These are phyloP conservation scores for Muscina levida DNA, from an alignment of 2,888 invertebrate species.

Conservation along the genomic window DNA sequence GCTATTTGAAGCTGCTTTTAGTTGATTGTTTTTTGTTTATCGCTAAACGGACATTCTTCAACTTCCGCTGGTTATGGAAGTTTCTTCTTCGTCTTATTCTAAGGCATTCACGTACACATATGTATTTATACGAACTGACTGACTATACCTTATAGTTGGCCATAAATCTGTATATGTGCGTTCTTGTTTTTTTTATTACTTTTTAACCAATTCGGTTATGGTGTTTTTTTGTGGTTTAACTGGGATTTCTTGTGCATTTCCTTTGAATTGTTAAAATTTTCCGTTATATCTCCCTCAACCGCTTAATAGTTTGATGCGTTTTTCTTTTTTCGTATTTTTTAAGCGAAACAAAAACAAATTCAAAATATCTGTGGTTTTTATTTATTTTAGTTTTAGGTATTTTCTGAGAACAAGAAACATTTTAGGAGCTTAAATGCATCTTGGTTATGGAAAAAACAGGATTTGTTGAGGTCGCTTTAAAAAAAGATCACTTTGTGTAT, in stretches of 20 bases:
- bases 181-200: neutral
- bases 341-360: no score
- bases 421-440: no score
- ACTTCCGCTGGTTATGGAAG: constrained; percentile 18
- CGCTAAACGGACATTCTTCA: constrained; percentile 31
- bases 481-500: no score
- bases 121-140: constrained; percentile 4
- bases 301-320: constrained; percentile 1
- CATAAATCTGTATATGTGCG: neutral
- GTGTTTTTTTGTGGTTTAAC: constrained; percentile 36
- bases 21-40: constrained; percentile 38
- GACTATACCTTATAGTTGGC: no score
- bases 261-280: constrained; percentile 11
- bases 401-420: no score
- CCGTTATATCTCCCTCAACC: constrained; percentile 2
- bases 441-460: no score
- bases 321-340: neutral
- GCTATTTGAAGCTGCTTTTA: neutral
- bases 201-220: constrained; percentile 36
- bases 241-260: constrained; percentile 44
- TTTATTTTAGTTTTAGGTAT: no score
- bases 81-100: constrained; percentile 11
- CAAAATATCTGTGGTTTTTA: no score
- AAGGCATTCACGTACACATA: neutral
- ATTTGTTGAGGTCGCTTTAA: no score